Evolutionary conservation across 2,797 vertebrate genomes (phyloP), one percentile per base, ranked within the genome.

Genomic region (Gadopsis bispinosus): DNA sequence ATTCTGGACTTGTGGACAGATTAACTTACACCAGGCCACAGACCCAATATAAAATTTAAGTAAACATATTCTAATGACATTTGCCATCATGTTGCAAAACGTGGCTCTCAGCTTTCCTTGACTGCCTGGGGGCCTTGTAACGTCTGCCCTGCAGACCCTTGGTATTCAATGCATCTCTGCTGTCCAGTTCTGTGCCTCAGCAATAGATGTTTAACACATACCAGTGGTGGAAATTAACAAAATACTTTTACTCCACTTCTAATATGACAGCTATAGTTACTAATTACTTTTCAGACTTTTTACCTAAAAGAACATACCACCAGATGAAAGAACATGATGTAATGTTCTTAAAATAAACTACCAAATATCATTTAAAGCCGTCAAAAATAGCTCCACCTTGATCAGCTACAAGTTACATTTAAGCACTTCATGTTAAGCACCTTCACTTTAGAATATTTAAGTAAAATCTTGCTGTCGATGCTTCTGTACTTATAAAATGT

Each of bases 331-430:
- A 9, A 43, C 31, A n/a, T 51, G 6, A 43, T 68, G 19, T 12
- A 13, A 4, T 70, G 22, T 76, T 43, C 10, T 48, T 58, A 19
- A 54, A 33, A 22, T 55, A 41, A 71, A 56, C 35, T 53, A 41
- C 7, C 11, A 48, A 55, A 39, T 13, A 55, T 16, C 9, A 4
- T 22, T 29, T 11, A 11, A 43, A 19, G 26, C 17, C 65, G 8
- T 58, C 41, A 5, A 54, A 54, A 19, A 1, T 45, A 58, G 19
- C 73, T 67, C 35, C 37, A 50, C 13, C 61, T 67, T 66, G 31
- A 50, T 41, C 35, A 47, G 19, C 22, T 43, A 35, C 16, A 51
- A 35, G 35, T 35, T 35, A 26, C 16, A 50, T 58, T 58, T 7
- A n/a, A 26, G 33, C 39, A 41, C 12, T 13, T 41, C 3, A 29